Conservation (phyloP, 2,113 vertebrate species). For the Argyrosomus japonicus region DNA sequence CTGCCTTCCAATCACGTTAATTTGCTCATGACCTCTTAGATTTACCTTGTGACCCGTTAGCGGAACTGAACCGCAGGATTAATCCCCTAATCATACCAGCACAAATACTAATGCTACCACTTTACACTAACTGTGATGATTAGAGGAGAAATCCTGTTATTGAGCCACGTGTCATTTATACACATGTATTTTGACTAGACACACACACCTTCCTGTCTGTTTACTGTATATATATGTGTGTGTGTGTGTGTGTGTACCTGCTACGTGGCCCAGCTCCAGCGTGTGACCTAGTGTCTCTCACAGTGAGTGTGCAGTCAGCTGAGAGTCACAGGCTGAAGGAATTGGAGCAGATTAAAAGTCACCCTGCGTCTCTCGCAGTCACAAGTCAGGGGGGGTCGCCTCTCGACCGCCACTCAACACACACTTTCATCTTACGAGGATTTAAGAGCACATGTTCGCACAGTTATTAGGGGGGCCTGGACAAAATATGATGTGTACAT, state of each 20-base stretch:
- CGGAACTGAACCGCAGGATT: neutral
- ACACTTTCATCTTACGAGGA: slow-evolving; percentile 65
- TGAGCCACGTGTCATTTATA: slow-evolving; percentile 9
- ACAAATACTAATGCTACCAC: neutral
- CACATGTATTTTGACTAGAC: slow-evolving; percentile 7
- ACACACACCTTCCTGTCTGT: neutral
- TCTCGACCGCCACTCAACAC: slow-evolving; percentile 37
- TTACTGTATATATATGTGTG: neutral
- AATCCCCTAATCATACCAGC: neutral
- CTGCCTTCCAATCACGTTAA: neutral
- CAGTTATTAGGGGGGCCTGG: slow-evolving; percentile 38
- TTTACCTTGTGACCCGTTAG: neutral
- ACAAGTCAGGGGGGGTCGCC: slow-evolving; percentile 27
- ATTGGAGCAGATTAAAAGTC: slow-evolving; percentile 77
- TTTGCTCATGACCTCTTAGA: neutral
- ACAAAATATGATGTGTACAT: neutral
- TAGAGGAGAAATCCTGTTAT: neutral
- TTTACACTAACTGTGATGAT: neutral
- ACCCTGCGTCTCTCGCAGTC: slow-evolving; percentile 42
- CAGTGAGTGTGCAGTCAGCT: slow-evolving; percentile 70
- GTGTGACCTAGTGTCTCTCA: slow-evolving; percentile 32
- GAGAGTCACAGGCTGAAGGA: slow-evolving; percentile 74
- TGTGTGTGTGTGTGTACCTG: slow-evolving; percentile 25
- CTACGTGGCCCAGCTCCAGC: neutral
- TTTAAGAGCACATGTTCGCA: slow-evolving; percentile 47